Evolutionary conservation across 2,113 vertebrate species (phyloP).

Genomic region (Entomyzon cyanotis): DNA sequence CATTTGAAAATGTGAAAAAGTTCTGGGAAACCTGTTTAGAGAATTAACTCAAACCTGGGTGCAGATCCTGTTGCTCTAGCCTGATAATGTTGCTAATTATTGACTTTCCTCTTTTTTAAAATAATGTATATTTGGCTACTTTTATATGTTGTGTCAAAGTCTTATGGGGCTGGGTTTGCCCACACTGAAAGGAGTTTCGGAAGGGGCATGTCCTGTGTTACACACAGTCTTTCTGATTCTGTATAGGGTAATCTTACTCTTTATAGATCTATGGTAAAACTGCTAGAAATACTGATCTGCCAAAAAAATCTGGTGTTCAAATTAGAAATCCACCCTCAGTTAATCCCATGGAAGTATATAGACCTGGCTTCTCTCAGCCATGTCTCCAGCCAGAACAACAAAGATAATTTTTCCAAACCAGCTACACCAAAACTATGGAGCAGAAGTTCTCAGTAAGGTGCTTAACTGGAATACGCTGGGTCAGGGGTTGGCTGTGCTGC

Average conservation of each 20-base stretch:
- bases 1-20: neutral
- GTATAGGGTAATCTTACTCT: neutral
- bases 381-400: neutral
- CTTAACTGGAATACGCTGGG: rapidly evolving
- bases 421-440: neutral
- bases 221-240: neutral
- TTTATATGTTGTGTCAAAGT: neutral
- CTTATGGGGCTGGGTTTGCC: neutral
- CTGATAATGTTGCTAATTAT: neutral
- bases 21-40: neutral
- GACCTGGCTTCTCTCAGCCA: neutral
- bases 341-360: neutral
- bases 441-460: neutral
- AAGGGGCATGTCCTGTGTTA: neutral
- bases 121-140: neutral
- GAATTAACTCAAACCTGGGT: neutral
- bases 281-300: neutral
- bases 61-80: neutral
- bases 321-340: neutral
- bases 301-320: neutral
- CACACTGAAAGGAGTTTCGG: neutral
- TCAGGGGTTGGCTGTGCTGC: neutral
- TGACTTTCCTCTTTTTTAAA: neutral
- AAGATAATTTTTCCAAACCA: neutral
- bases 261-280: neutral